phyloP scores from a whole-genome alignment of 2,113 vertebrate genomes.

The Myrmecobius fasciatus region DNA sequence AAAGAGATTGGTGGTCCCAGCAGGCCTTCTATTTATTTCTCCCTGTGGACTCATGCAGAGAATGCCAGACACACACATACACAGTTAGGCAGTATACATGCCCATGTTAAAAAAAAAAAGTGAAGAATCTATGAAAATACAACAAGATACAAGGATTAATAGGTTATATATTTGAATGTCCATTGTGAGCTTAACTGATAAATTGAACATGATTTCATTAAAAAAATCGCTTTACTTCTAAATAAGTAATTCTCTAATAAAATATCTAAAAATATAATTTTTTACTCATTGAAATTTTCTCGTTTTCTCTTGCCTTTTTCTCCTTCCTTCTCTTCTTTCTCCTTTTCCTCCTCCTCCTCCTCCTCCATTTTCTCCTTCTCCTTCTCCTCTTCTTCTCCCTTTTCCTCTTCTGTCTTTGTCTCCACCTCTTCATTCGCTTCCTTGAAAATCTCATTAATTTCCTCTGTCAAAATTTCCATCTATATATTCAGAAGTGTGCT shows the following conservation, averaged over 20 bases:
- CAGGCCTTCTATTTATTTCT: constrained; percentile 60
- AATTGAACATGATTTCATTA: neutral
- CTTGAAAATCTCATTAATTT: neutral
- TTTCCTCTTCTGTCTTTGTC: too few species aligned
- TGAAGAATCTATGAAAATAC: neutral
- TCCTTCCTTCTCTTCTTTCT: too few species aligned
- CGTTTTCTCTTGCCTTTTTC: neutral
- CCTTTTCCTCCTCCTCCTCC: too few species aligned
- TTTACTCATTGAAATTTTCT: neutral
- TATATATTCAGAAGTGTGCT: neutral
- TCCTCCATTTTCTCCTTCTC: too few species aligned
- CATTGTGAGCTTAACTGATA: neutral
- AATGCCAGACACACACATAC: neutral
- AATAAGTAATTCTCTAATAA: neutral
- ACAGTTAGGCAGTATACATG: neutral
- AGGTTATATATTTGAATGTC: neutral
- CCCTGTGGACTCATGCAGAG: constrained; percentile 50
- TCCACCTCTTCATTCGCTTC: neutral
- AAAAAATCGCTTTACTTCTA: neutral
- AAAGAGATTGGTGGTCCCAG: constrained; percentile 67
- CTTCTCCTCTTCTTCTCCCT: neutral
- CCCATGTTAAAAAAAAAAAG: neutral
- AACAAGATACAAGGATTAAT: neutral
- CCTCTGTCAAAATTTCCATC: neutral
- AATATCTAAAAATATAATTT: neutral